These are phyloP conservation scores for Dicrurus megarhynchus DNA, from an alignment of 2,113 vertebrate species.

Conservation along the genomic window DNA sequence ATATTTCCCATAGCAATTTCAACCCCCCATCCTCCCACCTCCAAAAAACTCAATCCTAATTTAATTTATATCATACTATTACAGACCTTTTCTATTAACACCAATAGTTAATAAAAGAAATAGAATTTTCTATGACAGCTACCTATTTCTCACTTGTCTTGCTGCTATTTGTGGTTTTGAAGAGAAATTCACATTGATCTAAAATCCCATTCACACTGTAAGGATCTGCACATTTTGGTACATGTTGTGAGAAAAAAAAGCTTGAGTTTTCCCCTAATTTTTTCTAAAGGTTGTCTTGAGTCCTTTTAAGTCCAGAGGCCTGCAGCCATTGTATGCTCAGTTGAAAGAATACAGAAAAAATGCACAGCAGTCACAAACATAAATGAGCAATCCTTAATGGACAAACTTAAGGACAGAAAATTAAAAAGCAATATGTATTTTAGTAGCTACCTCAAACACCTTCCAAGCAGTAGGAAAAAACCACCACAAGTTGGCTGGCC, in stretches of 20 bases:
- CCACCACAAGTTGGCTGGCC: accelerated
- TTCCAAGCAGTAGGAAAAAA: background rate
- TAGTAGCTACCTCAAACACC: background rate
- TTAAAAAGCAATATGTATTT: background rate
- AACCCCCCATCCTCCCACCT: background rate
- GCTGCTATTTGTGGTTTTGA: background rate
- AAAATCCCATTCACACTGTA: background rate
- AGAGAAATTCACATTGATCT: background rate
- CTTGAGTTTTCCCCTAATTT: background rate
- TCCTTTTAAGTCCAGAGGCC: background rate
- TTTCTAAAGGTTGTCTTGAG: background rate
- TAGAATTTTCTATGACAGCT: background rate
- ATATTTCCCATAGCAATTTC: background rate
- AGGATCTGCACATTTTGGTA: background rate
- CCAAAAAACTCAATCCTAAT: background rate
- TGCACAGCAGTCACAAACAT: background rate
- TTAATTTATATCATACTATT: background rate
- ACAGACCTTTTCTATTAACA: background rate
- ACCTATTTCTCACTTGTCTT: background rate
- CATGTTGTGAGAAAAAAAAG: background rate
- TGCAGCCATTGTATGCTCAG: background rate
- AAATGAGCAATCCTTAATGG: background rate
- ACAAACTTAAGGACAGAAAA: background rate
- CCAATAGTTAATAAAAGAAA: background rate
- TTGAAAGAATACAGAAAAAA: background rate